Evolutionary conservation across 2,888 invertebrate genomes (phyloP), one percentile per base, ranked within the genome.

Genomic region (Gymnocheta viridis): DNA sequence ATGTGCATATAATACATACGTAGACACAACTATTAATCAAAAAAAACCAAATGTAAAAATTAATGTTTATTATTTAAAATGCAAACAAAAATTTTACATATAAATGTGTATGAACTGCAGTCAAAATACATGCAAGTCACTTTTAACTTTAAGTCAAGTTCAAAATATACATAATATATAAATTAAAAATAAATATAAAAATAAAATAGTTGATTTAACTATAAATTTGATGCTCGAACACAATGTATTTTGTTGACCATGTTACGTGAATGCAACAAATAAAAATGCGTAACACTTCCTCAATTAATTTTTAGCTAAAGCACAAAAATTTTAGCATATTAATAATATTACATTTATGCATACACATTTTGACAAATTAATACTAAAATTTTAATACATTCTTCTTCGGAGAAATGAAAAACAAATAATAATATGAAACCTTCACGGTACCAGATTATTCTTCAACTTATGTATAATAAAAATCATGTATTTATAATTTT

Each of bases 271-370:
- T 19, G 22, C 24, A 62, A 41, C 27, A 41, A 22, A 32, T 9
- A 66, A 77, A 66, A 67, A 78, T 78, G 69, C 77, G 77, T 51
- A 69, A 66, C 51, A 69, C 69, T 78, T 69, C 77, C 77, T 78
- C 41, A 69, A 69, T 78, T 78, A 41, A 29, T 66, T 19, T 19
- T 27, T 2, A 27, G 3, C 7, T 62, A 44, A 54, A 35, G 38
- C 12, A n/a, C 0, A 12, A 35, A 32, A 7, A 49, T 22, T 19
- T 49, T 9, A 22, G 17, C 9, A 49, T 19, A 47, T 9, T 49
- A 19, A 22, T 4, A 1, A 19, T 3, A 14, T 17, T 47, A 22
- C 47, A 22, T 14, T 10, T 4, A 58, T 6, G 32, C 19, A 32
- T 19, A 19, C 32, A 17, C 19, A 24, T 24, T 24, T 24, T 24